A percentile compares a stretch with the other conserved stretches of the same genome.
phyloP scores from a whole-genome alignment of 1,140 invertebrate genomes.

The Helicoverpa armigera region DNA sequence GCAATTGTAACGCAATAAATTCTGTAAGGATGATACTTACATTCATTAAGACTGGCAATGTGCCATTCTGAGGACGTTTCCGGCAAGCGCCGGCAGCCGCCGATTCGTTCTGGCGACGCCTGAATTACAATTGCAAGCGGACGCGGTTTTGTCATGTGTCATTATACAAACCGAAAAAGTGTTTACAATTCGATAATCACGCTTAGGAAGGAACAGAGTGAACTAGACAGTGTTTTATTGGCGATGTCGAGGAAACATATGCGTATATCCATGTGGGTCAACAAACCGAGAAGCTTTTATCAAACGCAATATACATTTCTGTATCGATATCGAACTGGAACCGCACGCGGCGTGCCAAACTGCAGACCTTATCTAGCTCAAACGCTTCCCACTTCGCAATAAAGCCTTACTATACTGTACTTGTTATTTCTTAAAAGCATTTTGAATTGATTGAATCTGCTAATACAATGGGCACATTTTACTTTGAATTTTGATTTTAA shows the following conservation, averaged over 20 bases:
- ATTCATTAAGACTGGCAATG: slow-evolving; percentile 74
- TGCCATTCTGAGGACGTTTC: slow-evolving; percentile 78
- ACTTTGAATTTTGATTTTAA: neutral
- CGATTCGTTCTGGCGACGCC: slow-evolving; percentile 75
- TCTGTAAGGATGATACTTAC: slow-evolving; percentile 66
- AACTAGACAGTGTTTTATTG: slow-evolving; percentile 11
- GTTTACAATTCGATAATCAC: slow-evolving; percentile 13
- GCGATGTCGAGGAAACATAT: slow-evolving; percentile 13
- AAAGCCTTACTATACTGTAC: neutral
- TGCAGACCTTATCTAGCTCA: slow-evolving; percentile 74
- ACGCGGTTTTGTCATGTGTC: slow-evolving; percentile 72
- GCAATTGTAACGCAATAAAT: slow-evolving; percentile 64
- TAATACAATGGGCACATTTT: neutral
- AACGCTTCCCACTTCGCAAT: slow-evolving; percentile 72
- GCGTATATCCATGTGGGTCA: slow-evolving; percentile 61
- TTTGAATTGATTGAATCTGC: neutral
- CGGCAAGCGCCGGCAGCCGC: slow-evolving; percentile 67
- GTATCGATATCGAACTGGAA: slow-evolving; percentile 75
- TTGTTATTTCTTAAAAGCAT: slow-evolving; percentile 17
- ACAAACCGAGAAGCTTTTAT: slow-evolving; percentile 72
- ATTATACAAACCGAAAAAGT: slow-evolving; percentile 49
- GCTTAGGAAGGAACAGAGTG: neutral
- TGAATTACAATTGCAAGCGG: slow-evolving; percentile 74
- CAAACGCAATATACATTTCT: slow-evolving; percentile 65
- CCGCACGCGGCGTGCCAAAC: slow-evolving; percentile 60